Evolutionary conservation across 2,797 vertebrate species (phyloP).

Genomic region (Mareca penelope): DNA sequence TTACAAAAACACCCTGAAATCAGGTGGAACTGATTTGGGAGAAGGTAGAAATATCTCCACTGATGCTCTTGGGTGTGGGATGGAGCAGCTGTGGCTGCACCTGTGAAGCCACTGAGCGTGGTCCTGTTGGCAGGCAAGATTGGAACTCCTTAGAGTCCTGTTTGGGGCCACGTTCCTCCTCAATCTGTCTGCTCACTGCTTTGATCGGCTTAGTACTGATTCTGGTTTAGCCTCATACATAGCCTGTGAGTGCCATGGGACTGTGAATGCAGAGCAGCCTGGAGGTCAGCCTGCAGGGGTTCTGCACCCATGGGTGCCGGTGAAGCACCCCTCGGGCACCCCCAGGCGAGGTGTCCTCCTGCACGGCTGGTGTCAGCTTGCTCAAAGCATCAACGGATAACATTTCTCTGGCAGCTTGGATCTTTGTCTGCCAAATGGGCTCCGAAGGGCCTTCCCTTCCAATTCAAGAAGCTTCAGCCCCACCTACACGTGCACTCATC

Average conservation of each 20-base stretch:
- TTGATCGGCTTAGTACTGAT: not conserved
- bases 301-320: not conserved
- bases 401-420: not conserved
- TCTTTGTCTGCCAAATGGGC: not conserved
- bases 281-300: not conserved
- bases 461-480: not conserved
- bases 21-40: not conserved
- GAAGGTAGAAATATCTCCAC: not conserved
- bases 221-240: not conserved
- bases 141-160: not conserved
- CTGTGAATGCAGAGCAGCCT: not conserved
- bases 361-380: not conserved
- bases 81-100: not conserved
- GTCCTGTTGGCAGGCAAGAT: not conserved
- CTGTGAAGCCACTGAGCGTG: rapidly evolving
- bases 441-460: not conserved
- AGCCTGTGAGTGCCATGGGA: not conserved
- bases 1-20: too few species aligned
- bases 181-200: not conserved
- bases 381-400: not conserved
- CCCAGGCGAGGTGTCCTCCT: too few species aligned
- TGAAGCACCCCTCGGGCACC: not conserved
- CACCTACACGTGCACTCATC: rapidly evolving
- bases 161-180: not conserved
- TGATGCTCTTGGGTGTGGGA: not conserved